Evolutionary conservation across 2,888 invertebrate genomes (phyloP).

Genomic region (Campoplex nolae): DNA sequence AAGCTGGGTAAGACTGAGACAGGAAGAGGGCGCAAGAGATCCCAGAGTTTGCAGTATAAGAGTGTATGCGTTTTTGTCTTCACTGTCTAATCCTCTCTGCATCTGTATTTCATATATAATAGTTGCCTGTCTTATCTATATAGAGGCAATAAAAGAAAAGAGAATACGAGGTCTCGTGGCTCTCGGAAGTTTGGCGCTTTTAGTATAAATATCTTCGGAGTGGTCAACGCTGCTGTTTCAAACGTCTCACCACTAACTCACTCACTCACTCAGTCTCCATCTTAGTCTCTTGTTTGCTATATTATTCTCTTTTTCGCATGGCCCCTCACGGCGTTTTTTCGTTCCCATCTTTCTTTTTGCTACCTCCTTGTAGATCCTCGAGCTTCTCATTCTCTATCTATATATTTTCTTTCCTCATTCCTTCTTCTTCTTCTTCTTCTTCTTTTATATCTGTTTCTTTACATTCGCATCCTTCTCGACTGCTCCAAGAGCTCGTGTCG

Average conservation of each 20-base stretch:
- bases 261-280: conserved; percentile 48
- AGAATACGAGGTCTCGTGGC: conserved; percentile 56
- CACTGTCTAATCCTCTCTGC: conserved; percentile 25
- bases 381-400: conserved; percentile 40
- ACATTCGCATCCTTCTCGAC: conserved; percentile 30
- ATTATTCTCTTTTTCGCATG: conserved; percentile 61
- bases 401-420: not conserved
- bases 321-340: conserved; percentile 52
- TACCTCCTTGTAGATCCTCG: conserved; percentile 49
- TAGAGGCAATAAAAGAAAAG: conserved; percentile 35
- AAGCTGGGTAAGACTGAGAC: conserved; percentile 62
- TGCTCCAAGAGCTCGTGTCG: conserved; percentile 41
- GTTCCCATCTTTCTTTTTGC: conserved; percentile 53
- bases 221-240: conserved; percentile 56
- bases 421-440: conserved; percentile 16
- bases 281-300: conserved; percentile 62
- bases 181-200: conserved; percentile 61
- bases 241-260: conserved; percentile 60
- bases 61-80: conserved; percentile 50
- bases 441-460: conserved; percentile 41
- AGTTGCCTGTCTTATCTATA: conserved; percentile 36
- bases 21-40: conserved; percentile 33
- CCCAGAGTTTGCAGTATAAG: conserved; percentile 35
- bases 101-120: conserved; percentile 11
- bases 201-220: conserved; percentile 25